Conservation (phyloP, 2,113 vertebrate genomes). For the Apistogramma diplotaenia region DNA sequence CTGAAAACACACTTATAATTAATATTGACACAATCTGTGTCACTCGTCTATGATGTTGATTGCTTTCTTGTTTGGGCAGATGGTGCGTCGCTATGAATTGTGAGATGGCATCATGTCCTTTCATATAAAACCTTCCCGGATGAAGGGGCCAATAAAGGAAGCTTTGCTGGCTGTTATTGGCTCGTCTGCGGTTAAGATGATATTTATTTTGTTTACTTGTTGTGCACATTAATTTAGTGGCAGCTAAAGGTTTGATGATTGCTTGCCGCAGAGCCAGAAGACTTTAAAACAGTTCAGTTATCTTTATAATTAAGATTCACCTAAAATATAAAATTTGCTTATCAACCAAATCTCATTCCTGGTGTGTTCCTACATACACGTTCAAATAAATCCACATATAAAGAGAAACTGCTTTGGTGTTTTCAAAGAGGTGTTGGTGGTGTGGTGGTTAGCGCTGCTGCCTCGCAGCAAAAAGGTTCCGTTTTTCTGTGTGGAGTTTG, state of each 20-base stretch:
- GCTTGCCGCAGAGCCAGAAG: neutral
- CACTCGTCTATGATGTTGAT: neutral
- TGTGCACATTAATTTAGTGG: neutral
- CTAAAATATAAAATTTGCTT: neutral
- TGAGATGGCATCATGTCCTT: neutral
- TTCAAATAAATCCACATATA: neutral
- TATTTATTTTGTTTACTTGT: neutral
- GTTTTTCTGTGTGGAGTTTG: too few relatives aligned
- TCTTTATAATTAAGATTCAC: neutral
- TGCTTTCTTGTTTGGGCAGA: neutral
- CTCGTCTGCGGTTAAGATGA: neutral
- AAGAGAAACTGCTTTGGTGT: neutral
- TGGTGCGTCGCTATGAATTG: neutral
- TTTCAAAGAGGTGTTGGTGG: neutral
- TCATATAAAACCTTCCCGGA: neutral
- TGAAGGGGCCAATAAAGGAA: neutral
- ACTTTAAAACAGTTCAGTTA: neutral
- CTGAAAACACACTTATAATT: neutral
- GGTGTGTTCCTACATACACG: neutral
- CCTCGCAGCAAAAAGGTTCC: too few relatives aligned
- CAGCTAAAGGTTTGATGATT: neutral
- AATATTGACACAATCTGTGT: neutral
- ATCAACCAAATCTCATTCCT: neutral
- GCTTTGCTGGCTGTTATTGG: neutral
- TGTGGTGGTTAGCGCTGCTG: too few relatives aligned